Evolutionary conservation across 1,140 invertebrate genomes (phyloP).

Genomic region (Drosophila ananassae): DNA sequence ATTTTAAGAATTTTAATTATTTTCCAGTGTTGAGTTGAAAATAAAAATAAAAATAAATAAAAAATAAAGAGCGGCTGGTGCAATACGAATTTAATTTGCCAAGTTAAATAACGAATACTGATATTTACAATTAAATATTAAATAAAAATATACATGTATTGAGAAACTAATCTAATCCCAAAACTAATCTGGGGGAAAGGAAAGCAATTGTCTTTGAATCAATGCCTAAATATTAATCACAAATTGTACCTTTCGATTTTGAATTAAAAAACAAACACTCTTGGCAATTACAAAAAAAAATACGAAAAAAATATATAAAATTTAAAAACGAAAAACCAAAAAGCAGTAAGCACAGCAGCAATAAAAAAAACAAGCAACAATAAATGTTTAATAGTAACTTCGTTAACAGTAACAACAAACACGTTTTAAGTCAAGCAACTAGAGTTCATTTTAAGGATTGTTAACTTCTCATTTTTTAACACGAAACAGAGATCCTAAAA

Average conservation of each 20-base stretch:
- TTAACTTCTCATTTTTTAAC: conserved; percentile 40
- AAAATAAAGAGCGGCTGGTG: conserved; percentile 26
- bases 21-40: background rate
- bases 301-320: background rate
- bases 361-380: conserved; percentile 23
- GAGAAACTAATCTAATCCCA: conserved; percentile 21
- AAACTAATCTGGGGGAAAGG: background rate
- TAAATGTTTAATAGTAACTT: conserved; percentile 45
- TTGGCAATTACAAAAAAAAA: conserved; percentile 14
- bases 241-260: conserved; percentile 57
- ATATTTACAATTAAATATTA: conserved; percentile 34
- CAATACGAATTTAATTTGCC: conserved; percentile 46
- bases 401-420: conserved; percentile 38
- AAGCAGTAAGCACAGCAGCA: conserved; percentile 18
- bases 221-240: conserved; percentile 39
- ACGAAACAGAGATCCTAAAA: conserved; percentile 41
- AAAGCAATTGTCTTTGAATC: conserved; percentile 24
- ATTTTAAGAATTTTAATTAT: no score
- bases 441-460: conserved; percentile 48
- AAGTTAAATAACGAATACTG: conserved; percentile 32
- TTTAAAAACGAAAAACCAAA: background rate
- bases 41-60: background rate
- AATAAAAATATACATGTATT: conserved; percentile 1
- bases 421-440: conserved; percentile 50
- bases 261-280: conserved; percentile 39